These are phyloP conservation scores for Dolichoris vasculosae DNA, from an alignment of 1,140 invertebrate species.

Conservation along the genomic window DNA sequence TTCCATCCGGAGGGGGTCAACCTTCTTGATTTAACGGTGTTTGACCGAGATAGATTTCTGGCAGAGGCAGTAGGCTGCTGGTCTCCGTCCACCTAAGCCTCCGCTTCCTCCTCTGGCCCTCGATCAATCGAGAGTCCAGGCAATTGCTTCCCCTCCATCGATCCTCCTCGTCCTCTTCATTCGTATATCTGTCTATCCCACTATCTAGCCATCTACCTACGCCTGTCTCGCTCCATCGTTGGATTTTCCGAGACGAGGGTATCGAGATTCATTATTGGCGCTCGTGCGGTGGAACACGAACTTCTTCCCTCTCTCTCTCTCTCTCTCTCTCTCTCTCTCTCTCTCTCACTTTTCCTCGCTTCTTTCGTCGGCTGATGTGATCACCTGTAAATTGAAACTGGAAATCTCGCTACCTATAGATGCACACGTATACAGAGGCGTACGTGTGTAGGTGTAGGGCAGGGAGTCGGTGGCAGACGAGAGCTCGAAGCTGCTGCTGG, in stretches of 20 bases:
- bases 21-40: constrained; percentile 53
- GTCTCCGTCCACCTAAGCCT: not conserved
- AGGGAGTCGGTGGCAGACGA: not conserved
- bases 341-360: not conserved
- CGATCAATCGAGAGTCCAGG: constrained; percentile 44
- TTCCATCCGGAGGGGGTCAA: not conserved
- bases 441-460: not conserved
- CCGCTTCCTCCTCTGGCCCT: constrained; percentile 22
- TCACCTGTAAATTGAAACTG: constrained; percentile 48
- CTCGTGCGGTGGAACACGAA: constrained; percentile 19
- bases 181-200: not conserved
- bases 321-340: not conserved
- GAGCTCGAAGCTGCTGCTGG: not conserved
- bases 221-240: not conserved
- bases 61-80: constrained; percentile 48
- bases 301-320: not conserved
- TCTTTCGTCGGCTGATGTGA: not conserved
- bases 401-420: constrained; percentile 17
- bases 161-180: not conserved
- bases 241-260: constrained; percentile 32
- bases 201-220: not conserved
- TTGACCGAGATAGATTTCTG: constrained; percentile 53
- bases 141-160: not conserved
- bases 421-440: not conserved
- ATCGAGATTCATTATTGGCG: constrained; percentile 49